Conservation (phyloP, 2,797 vertebrate species). For the Pelochelys cantorii region DNA sequence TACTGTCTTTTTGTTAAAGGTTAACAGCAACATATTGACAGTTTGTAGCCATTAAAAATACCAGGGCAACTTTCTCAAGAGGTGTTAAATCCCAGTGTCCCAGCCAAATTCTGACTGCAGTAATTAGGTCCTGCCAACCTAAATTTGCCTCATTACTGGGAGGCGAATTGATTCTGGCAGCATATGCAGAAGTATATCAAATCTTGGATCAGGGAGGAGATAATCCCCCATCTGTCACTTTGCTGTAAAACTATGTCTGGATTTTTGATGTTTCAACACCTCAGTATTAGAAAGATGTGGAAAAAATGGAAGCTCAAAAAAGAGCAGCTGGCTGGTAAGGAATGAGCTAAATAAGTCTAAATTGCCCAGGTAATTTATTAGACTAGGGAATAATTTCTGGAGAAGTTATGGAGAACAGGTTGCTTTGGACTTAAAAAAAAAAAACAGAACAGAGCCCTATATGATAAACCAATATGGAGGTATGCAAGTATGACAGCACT, state of each 20-base stretch:
- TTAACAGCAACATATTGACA: constrained; percentile 2
- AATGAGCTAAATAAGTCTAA: neutral
- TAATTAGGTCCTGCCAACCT: constrained; percentile 25
- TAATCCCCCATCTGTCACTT: rapidly evolving
- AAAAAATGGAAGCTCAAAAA: neutral
- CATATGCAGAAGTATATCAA: neutral
- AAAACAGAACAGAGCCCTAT: neutral
- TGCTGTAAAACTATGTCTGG: neutral
- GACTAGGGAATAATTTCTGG: neutral
- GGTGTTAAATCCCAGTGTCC: constrained; percentile 41
- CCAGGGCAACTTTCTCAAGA: constrained; percentile 17
- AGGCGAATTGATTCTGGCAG: neutral
- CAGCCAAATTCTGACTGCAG: constrained; percentile 27
- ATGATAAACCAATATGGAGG: neutral
- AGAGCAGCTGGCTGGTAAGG: neutral
- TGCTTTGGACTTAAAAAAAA: constrained; percentile 18
- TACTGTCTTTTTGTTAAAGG: neutral
- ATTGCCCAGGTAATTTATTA: neutral
- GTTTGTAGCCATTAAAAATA: constrained; percentile 28
- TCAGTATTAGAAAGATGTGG: neutral
- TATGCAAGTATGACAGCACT: neutral
- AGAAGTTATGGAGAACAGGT: neutral
- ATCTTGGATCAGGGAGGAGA: neutral
- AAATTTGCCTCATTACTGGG: constrained; percentile 22
- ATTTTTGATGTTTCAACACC: neutral